Evolutionary conservation across 2,888 invertebrate genomes (phyloP).

Genomic region (Himalopsyche tibetana): DNA sequence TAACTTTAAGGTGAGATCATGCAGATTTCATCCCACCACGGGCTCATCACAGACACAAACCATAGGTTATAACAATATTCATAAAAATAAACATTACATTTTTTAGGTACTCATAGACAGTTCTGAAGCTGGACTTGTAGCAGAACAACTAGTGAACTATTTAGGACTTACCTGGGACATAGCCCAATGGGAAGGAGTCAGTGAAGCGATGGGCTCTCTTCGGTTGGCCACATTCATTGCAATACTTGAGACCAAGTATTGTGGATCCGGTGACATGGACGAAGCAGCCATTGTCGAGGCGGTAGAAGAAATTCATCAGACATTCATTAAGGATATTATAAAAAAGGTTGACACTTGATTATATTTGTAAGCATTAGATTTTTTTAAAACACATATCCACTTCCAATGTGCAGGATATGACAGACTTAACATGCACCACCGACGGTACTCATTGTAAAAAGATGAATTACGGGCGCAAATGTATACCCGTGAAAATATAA

Average conservation of each 20-base stretch:
- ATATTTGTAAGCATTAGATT: too few relatives aligned
- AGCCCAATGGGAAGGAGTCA: conserved; percentile 79
- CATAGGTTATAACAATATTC: conserved; percentile 66
- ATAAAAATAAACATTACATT: background rate
- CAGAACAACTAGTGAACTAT: conserved; percentile 82
- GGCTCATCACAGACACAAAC: background rate
- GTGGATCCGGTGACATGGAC: conserved; percentile 79
- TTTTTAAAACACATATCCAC: too few relatives aligned
- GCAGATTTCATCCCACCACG: conserved; percentile 64
- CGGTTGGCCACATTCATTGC: conserved; percentile 85
- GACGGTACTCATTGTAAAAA: too few relatives aligned
- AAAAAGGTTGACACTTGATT: conserved; percentile 78
- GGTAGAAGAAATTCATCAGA: conserved; percentile 85
- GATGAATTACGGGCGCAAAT: too few relatives aligned
- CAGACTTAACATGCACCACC: too few relatives aligned
- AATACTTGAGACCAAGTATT: conserved; percentile 84
- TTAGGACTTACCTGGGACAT: conserved; percentile 84
- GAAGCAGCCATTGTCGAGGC: conserved; percentile 82
- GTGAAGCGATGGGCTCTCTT: conserved; percentile 78
- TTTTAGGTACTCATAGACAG: conserved; percentile 81
- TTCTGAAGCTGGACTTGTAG: conserved; percentile 82
- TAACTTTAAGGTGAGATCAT: conserved; percentile 73
- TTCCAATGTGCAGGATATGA: too few relatives aligned
- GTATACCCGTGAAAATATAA: too few relatives aligned
- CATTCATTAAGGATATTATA: conserved; percentile 86